Conservation (phyloP, 2,888 invertebrate genomes). For the Plebejus argus region DNA sequence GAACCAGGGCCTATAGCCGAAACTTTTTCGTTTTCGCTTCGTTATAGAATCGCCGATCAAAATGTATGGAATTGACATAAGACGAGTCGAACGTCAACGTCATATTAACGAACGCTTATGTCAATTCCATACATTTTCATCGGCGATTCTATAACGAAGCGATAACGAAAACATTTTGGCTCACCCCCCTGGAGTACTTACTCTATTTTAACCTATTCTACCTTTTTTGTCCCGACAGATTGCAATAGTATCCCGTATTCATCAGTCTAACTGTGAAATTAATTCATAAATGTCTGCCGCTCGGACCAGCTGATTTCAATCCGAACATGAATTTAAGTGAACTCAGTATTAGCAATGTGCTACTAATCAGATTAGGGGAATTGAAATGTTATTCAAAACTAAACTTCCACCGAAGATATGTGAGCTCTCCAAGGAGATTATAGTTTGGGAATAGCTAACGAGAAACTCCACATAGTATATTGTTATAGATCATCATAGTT, state of each 20-base stretch:
- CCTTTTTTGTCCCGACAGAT: not conserved
- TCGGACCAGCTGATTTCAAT: not conserved
- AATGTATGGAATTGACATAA: no score
- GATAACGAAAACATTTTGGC: no score
- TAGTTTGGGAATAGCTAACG: constrained; percentile 3
- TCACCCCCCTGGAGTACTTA: no score
- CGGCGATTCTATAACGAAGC: no score
- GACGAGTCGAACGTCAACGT: no score
- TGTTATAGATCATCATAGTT: not conserved
- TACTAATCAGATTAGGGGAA: constrained; percentile 18
- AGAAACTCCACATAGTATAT: not conserved
- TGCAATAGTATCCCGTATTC: not conserved
- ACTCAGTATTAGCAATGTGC: not conserved
- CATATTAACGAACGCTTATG: no score
- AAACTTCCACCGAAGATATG: constrained; percentile 24
- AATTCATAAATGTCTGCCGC: not conserved
- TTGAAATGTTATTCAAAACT: constrained; percentile 21
- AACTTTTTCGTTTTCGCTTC: no score
- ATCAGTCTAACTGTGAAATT: not conserved
- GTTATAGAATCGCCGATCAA: no score
- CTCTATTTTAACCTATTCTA: not conserved
- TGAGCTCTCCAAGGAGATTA: constrained; percentile 27
- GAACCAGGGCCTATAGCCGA: no score
- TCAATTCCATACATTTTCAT: no score
- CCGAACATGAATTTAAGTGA: constrained; percentile 5